Evolutionary conservation across 2,113 vertebrate genomes (phyloP).

Genomic region (Tupaia tana): DNA sequence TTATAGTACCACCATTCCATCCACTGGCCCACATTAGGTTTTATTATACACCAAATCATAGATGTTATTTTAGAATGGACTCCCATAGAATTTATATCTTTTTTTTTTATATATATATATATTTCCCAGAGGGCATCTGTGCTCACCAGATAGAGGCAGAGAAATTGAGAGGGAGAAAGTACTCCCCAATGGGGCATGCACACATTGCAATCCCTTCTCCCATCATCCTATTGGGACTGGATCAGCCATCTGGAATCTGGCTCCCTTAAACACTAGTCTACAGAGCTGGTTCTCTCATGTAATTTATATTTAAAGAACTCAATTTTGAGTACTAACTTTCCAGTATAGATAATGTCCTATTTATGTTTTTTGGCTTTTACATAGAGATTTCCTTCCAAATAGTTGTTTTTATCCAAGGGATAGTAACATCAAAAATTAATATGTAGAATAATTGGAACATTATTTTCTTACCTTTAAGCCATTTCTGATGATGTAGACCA

Average conservation of each 20-base stretch:
- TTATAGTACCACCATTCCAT: too few species aligned
- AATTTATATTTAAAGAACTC: not conserved
- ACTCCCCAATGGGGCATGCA: too few species aligned
- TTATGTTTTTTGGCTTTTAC: conserved; percentile 44
- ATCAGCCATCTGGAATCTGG: too few species aligned
- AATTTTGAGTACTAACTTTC: conserved; percentile 8
- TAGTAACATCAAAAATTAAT: not conserved
- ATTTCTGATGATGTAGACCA: not conserved
- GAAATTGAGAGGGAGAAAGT: too few species aligned
- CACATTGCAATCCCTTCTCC: too few species aligned
- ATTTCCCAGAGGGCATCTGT: too few species aligned
- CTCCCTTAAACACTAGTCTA: too few species aligned
- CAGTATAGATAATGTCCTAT: not conserved
- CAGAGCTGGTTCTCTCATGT: too few species aligned
- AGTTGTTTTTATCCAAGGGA: conserved; percentile 23
- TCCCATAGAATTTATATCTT: not conserved
- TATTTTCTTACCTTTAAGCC: conserved; percentile 34
- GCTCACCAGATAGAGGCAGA: too few species aligned
- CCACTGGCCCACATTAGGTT: not conserved
- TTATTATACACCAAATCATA: not conserved
- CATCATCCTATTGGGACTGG: too few species aligned
- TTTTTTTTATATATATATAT: too few species aligned
- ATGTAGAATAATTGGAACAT: not conserved
- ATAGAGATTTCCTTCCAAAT: not conserved
- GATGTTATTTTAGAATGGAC: not conserved